These are phyloP conservation scores for Bombus cullumanus DNA, from an alignment of 1,140 invertebrate genomes.

Conservation along the genomic window DNA sequence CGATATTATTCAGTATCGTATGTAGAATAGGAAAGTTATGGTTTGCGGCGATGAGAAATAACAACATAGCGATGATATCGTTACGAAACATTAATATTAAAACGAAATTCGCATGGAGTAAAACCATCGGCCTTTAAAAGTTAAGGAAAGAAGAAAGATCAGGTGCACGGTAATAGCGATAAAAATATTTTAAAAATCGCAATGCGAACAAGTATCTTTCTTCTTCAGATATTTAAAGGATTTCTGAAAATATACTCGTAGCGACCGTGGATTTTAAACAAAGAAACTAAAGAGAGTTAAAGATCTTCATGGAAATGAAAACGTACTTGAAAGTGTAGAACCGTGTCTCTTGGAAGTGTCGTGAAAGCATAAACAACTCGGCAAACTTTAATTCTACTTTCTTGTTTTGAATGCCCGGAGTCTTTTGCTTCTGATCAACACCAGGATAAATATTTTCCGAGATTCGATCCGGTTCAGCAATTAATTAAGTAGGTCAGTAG, in stretches of 20 bases:
- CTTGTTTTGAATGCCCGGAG: neutral
- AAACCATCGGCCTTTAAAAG: no score
- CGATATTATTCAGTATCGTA: neutral
- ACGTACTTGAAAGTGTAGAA: neutral
- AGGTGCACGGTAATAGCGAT: neutral
- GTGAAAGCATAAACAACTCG: conserved; percentile 17
- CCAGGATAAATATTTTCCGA: neutral
- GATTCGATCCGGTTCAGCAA: neutral
- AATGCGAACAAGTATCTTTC: neutral
- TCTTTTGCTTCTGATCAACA: conserved; percentile 15
- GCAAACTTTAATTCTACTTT: conserved; percentile 13
- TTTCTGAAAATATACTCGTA: neutral
- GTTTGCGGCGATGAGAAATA: neutral
- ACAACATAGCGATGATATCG: neutral
- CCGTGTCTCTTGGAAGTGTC: neutral
- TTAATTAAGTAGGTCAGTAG: conserved; percentile 2
- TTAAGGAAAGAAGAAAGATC: neutral
- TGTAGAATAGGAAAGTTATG: no score
- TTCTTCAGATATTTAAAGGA: neutral
- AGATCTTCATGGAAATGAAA: conserved; percentile 21
- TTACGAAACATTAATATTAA: neutral
- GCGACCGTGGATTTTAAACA: neutral
- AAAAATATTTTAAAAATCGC: neutral
- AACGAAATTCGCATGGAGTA: neutral
- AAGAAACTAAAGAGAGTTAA: conserved; percentile 7